Evolutionary conservation across 2,797 vertebrate species (phyloP).

Genomic region (Pantherophis vulpinus): DNA sequence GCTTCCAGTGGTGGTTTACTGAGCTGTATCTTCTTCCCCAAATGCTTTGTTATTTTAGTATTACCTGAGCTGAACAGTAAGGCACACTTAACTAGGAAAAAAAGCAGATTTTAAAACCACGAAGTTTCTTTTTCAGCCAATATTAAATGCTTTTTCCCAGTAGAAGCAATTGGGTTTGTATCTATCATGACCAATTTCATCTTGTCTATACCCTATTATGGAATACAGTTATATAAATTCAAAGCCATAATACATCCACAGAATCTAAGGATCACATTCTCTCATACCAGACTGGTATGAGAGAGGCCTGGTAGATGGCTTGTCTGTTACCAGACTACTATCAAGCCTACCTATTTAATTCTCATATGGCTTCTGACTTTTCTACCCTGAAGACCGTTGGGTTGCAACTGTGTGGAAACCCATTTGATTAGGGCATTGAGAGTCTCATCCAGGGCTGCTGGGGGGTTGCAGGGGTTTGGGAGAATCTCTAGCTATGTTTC

Average conservation of each 20-base stretch:
- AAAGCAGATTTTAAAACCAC: neutral
- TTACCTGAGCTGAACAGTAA: neutral
- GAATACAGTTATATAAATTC: neutral
- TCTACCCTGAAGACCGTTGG: neutral
- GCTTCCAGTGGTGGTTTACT: neutral
- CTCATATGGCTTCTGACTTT: neutral
- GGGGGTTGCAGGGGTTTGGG: too few relatives aligned
- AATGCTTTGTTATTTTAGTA: constrained; percentile 3
- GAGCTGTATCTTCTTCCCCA: neutral
- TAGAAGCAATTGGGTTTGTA: neutral
- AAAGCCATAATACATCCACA: neutral
- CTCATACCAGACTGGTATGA: neutral
- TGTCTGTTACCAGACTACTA: neutral
- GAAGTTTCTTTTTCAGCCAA: neutral
- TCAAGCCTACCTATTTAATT: neutral
- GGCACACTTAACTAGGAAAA: neutral
- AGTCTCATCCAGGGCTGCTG: neutral
- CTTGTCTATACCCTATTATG: neutral
- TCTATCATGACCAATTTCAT: neutral
- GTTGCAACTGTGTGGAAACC: neutral
- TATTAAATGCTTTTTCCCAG: neutral
- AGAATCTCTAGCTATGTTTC: too few relatives aligned
- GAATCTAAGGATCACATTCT: neutral
- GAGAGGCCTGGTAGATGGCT: neutral
- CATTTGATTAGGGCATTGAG: neutral